Evolutionary conservation across 2,113 vertebrate species (phyloP).

Genomic region (Bucco capensis): DNA sequence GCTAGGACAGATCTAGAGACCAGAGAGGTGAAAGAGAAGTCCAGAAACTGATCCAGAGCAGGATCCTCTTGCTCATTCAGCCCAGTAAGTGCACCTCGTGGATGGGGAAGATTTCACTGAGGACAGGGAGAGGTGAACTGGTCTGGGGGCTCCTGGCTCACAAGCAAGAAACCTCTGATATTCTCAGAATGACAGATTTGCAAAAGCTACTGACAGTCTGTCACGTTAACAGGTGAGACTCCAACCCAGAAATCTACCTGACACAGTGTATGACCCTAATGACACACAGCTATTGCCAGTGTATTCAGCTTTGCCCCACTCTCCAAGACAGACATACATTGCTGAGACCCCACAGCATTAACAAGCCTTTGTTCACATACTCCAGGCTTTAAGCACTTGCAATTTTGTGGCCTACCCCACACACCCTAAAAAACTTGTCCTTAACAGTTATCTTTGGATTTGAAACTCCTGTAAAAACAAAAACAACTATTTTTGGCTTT

Average conservation of each 20-base stretch:
- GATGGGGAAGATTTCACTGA: background rate
- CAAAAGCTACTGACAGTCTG: background rate
- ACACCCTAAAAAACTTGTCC: slow-evolving; percentile 56
- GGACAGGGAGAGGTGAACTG: background rate
- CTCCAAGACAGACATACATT: background rate
- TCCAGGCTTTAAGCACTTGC: slow-evolving; percentile 53
- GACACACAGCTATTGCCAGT: background rate
- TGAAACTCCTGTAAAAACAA: slow-evolving; percentile 71
- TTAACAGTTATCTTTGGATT: slow-evolving; percentile 69
- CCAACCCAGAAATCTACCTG: no score
- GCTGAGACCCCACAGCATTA: background rate
- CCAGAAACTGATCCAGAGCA: no score
- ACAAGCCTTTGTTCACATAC: slow-evolving; percentile 45
- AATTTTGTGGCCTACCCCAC: slow-evolving; percentile 54
- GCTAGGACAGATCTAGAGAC: background rate
- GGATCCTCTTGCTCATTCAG: background rate
- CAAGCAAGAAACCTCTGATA: background rate
- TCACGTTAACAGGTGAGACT: no score
- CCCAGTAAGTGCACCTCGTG: background rate
- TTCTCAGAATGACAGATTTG: background rate
- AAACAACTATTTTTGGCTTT: slow-evolving; percentile 63
- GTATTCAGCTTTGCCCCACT: background rate
- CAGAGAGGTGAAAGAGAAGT: background rate
- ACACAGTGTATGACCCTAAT: no score
- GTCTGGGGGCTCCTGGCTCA: background rate